Evolutionary conservation across 2,113 vertebrate species (phyloP).

Genomic region (Brachyhypopomus occidentalis): DNA sequence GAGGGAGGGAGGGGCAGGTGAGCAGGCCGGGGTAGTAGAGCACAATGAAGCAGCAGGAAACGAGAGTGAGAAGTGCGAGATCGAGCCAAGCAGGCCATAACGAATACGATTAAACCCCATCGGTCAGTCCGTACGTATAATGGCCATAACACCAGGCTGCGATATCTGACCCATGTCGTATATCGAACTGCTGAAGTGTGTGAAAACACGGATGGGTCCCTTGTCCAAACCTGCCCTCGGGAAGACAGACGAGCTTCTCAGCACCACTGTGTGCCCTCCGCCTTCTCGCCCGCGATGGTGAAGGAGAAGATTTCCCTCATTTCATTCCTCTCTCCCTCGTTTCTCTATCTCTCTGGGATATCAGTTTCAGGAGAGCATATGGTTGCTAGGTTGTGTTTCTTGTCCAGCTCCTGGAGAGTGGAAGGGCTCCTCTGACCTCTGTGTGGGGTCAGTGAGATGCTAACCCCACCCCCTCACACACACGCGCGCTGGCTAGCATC

Average conservation of each 20-base stretch:
- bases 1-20: background rate
- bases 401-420: slow-evolving; percentile 15
- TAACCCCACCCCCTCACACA: slow-evolving; percentile 25
- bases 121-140: background rate
- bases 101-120: slow-evolving; percentile 9
- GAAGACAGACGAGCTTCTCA: too few species aligned
- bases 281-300: background rate
- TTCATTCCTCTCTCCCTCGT: background rate
- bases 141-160: background rate
- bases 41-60: slow-evolving; percentile 21
- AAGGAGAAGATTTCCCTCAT: background rate
- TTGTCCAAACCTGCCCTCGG: too few species aligned
- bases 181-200: background rate
- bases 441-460: slow-evolving; percentile 33
- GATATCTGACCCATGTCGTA: background rate
- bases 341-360: background rate
- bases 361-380: slow-evolving; percentile 32
- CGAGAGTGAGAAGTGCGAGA: background rate
- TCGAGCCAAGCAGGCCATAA: background rate
- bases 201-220: background rate
- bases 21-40: slow-evolving; percentile 7
- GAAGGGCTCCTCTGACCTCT: background rate
- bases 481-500: background rate
- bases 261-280: background rate
- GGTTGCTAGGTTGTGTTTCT: slow-evolving; percentile 38